phyloP scores from a whole-genome alignment of 2,888 invertebrate genomes.

The Eledone cirrhosa region DNA sequence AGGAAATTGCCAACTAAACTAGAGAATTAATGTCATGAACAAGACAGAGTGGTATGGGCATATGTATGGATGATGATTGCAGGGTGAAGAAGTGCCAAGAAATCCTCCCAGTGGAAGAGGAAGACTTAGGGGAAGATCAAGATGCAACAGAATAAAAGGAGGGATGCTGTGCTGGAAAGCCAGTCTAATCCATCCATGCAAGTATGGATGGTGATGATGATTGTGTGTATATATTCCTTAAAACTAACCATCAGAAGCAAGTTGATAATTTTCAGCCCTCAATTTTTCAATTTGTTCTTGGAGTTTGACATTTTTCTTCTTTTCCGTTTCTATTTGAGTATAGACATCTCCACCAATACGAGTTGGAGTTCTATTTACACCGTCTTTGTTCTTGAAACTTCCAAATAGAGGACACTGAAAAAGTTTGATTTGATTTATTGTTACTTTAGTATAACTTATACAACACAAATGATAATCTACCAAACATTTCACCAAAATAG shows the following conservation, averaged over 20 bases:
- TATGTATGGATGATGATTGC: too few relatives aligned
- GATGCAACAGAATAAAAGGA: too few relatives aligned
- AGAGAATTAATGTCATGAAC: too few relatives aligned
- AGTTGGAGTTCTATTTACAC: background rate
- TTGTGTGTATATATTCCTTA: too few relatives aligned
- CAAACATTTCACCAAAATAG: background rate
- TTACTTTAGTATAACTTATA: background rate
- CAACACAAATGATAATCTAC: background rate
- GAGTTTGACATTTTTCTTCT: constrained; percentile 54
- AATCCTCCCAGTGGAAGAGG: too few relatives aligned
- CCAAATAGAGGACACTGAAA: constrained; percentile 47
- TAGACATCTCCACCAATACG: constrained; percentile 26
- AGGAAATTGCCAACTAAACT: too few relatives aligned
- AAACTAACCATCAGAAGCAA: constrained; percentile 56
- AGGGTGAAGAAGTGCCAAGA: too few relatives aligned
- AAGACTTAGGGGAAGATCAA: too few relatives aligned
- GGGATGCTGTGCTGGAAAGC: too few relatives aligned
- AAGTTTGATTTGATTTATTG: background rate
- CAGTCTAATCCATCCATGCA: too few relatives aligned
- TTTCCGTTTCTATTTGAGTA: constrained; percentile 65
- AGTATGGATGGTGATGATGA: too few relatives aligned
- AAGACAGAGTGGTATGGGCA: too few relatives aligned
- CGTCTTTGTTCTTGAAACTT: constrained; percentile 44
- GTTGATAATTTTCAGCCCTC: constrained; percentile 51
- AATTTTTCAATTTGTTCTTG: constrained; percentile 57